phyloP scores from a whole-genome alignment of 2,888 invertebrate species.

The Caenorhabditis zanzibari region DNA sequence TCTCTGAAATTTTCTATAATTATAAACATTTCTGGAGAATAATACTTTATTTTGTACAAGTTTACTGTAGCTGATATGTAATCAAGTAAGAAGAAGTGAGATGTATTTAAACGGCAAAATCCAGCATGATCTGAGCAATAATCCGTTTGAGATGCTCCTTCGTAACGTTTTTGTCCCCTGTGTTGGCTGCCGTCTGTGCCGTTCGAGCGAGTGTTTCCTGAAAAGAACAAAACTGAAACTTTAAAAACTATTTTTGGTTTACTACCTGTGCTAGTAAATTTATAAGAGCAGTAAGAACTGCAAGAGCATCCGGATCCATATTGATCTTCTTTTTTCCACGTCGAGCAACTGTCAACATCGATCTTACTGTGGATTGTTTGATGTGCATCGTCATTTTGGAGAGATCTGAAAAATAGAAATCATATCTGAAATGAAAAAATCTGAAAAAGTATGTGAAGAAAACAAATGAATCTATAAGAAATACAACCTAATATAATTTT shows the following conservation, averaged over 20 bases:
- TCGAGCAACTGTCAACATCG: slow-evolving; percentile 58
- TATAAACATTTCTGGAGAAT: too few species aligned
- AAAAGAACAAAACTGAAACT: neutral
- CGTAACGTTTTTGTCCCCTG: slow-evolving; percentile 33
- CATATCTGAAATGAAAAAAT: too few species aligned
- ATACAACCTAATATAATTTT: too few species aligned
- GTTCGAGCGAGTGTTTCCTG: slow-evolving; percentile 55
- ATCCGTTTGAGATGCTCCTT: slow-evolving; percentile 56
- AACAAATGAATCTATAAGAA: too few species aligned
- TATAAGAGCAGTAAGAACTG: slow-evolving; percentile 54
- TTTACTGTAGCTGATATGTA: neutral
- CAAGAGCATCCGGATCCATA: slow-evolving; percentile 39
- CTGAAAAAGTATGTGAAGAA: too few species aligned
- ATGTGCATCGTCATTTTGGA: slow-evolving; percentile 44
- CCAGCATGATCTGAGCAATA: slow-evolving; percentile 61
- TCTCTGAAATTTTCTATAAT: too few species aligned
- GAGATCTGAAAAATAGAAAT: neutral
- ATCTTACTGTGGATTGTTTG: slow-evolving; percentile 56
- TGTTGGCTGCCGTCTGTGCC: slow-evolving; percentile 60
- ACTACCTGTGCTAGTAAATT: slow-evolving; percentile 52
- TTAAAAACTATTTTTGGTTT: neutral
- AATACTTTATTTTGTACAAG: too few species aligned
- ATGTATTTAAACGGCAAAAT: slow-evolving; percentile 47
- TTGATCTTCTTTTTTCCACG: slow-evolving; percentile 45
- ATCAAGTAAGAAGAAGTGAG: neutral